These are phyloP conservation scores for Pedicia rivosa DNA, from an alignment of 2,888 invertebrate genomes.

Conservation along the genomic window DNA sequence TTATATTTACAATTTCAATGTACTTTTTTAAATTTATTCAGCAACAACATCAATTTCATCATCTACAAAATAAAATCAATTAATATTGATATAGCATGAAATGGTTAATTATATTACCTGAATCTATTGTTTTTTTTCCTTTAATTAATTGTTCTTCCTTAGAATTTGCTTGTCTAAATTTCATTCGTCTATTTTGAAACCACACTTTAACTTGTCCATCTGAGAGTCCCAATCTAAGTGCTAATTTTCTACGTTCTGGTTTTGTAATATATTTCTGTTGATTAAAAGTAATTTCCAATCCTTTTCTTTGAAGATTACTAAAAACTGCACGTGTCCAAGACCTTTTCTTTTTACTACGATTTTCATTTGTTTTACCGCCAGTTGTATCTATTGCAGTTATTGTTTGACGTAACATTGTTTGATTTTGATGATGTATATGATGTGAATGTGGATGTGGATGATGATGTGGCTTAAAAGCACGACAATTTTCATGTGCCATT, in stretches of 20 bases:
- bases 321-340: constrained; percentile 94
- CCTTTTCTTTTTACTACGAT: constrained; percentile 45
- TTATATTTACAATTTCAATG: too few relatives aligned
- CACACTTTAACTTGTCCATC: constrained; percentile 92
- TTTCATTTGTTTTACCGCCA: not conserved
- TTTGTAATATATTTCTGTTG: constrained; percentile 94
- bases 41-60: constrained; percentile 15
- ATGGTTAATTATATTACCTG: too few relatives aligned
- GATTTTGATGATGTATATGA: not conserved
- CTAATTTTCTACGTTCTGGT: constrained; percentile 80
- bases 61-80: too few relatives aligned
- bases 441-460: not conserved
- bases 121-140: constrained; percentile 8
- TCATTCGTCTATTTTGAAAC: constrained; percentile 83
- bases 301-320: constrained; percentile 87
- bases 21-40: constrained; percentile 10
- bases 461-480: not conserved
- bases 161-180: constrained; percentile 50
- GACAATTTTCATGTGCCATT: not conserved
- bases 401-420: not conserved
- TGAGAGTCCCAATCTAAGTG: constrained; percentile 79
- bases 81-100: too few relatives aligned
- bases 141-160: constrained; percentile 6
- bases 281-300: constrained; percentile 79
- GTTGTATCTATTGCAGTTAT: not conserved